Evolutionary conservation across 2,888 invertebrate species (phyloP).

Genomic region (Heterodera filipjevi): DNA sequence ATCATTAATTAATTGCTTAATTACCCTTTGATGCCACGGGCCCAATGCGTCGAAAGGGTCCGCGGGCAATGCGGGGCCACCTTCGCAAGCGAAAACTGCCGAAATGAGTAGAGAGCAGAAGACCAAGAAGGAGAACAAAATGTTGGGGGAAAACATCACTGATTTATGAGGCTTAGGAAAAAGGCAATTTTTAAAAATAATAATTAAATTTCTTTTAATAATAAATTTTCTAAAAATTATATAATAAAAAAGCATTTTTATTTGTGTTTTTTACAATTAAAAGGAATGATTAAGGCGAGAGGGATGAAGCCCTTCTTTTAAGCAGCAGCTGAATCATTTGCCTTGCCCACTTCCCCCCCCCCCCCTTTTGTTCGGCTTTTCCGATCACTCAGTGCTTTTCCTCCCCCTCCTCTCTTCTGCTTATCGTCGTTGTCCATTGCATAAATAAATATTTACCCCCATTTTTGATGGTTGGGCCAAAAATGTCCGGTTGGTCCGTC

Average conservation of each 20-base stretch:
- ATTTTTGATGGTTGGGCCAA: background rate
- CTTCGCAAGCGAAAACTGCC: background rate
- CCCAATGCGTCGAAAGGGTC: slow-evolving; percentile 62
- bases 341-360: background rate
- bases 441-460: background rate
- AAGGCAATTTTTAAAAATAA: too few species aligned
- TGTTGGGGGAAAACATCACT: background rate
- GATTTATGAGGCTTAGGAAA: too few species aligned
- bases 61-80: slow-evolving; percentile 28
- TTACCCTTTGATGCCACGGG: slow-evolving; percentile 49
- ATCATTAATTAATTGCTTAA: background rate
- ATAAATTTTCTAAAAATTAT: background rate
- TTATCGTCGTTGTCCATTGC: background rate
- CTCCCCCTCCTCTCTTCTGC: background rate
- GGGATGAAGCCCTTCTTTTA: background rate
- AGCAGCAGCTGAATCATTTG: background rate
- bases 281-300: background rate
- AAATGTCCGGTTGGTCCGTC: background rate
- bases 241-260: background rate
- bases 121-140: background rate
- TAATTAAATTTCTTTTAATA: background rate
- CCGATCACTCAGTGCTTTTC: background rate
- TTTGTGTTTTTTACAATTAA: background rate
- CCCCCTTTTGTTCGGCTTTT: background rate
- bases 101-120: background rate